Conservation (phyloP, 1,140 invertebrate species). For the Lepidostoma basale region DNA sequence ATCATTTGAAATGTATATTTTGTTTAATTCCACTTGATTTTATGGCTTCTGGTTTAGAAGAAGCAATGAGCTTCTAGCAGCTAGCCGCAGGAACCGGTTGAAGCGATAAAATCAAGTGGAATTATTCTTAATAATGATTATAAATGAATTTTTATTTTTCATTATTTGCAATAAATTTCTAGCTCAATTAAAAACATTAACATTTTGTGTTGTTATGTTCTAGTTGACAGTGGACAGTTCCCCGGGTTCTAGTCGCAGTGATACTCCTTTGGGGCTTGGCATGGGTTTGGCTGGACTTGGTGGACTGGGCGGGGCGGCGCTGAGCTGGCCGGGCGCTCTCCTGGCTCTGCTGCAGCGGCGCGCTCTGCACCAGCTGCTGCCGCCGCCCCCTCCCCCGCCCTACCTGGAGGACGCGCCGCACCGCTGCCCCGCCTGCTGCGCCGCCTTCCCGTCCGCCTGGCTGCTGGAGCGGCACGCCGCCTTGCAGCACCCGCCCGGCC, state of each 20-base stretch:
- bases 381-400: constrained; percentile 56
- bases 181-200: not conserved
- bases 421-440: constrained; percentile 78
- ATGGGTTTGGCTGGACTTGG: constrained; percentile 55
- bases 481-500: constrained; percentile 71
- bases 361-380: constrained; percentile 51
- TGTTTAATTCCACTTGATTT: too few relatives aligned
- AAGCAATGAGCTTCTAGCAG: too few relatives aligned
- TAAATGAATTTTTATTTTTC: too few relatives aligned
- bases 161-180: not conserved
- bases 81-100: too few relatives aligned
- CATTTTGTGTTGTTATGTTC: not conserved
- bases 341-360: constrained; percentile 60
- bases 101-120: too few relatives aligned
- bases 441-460: constrained; percentile 82
- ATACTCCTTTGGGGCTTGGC: constrained; percentile 58
- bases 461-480: constrained; percentile 80
- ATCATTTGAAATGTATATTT: too few relatives aligned
- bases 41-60: too few relatives aligned
- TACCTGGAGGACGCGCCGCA: constrained; percentile 56
- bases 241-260: constrained; percentile 62
- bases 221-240: constrained; percentile 58
- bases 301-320: constrained; percentile 58
- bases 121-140: too few relatives aligned
- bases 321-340: constrained; percentile 55